phyloP scores from a whole-genome alignment of 1,140 invertebrate genomes.

The Physella acuta region DNA sequence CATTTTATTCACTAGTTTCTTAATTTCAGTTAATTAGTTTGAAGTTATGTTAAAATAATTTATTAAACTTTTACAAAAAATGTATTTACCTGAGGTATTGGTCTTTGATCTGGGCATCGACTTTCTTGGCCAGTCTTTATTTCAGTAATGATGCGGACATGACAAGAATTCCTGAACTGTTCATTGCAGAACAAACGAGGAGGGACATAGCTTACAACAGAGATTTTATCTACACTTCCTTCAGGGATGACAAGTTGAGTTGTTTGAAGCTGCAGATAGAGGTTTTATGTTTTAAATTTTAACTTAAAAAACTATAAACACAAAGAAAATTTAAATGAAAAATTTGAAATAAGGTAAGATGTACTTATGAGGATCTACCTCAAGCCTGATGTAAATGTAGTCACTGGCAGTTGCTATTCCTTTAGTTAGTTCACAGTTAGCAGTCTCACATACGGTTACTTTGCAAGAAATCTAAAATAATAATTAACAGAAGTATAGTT shows the following conservation, averaged over 20 bases:
- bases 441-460: not conserved
- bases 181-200: constrained; percentile 37
- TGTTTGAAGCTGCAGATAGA: constrained; percentile 29
- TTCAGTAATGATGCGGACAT: constrained; percentile 23
- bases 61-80: too few species aligned
- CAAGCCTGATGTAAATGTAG: not conserved
- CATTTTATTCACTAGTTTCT: too few species aligned
- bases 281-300: not conserved
- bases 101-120: constrained; percentile 33
- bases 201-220: constrained; percentile 32
- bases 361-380: too few species aligned
- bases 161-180: constrained; percentile 26
- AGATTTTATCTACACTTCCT: constrained; percentile 27
- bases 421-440: not conserved
- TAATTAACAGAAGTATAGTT: not conserved
- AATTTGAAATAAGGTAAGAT: too few species aligned
- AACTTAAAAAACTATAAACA: too few species aligned
- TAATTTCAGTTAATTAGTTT: too few species aligned
- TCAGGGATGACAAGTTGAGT: constrained; percentile 30
- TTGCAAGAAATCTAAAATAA: constrained; percentile 9
- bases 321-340: not conserved
- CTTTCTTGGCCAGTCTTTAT: constrained; percentile 29
- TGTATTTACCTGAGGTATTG: constrained; percentile 31
- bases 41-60: too few species aligned
- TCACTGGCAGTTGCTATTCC: constrained; percentile 6